These are phyloP conservation scores for Pharmacophagus antenor DNA, from an alignment of 2,888 invertebrate genomes.

Conservation along the genomic window DNA sequence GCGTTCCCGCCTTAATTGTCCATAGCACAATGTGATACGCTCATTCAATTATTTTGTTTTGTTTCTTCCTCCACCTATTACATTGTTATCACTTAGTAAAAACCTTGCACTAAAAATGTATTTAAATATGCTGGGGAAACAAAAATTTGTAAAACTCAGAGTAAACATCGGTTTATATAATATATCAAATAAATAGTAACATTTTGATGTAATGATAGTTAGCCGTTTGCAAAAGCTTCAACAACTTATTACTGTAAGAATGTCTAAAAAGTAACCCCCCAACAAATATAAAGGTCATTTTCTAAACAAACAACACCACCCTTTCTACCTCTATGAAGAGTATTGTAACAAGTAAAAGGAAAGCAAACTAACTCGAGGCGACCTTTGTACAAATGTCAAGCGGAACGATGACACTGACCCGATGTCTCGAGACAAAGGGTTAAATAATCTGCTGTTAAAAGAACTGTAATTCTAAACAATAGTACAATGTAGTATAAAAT, in stretches of 20 bases:
- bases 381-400: constrained; percentile 78
- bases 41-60: constrained; percentile 46
- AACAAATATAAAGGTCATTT: constrained; percentile 63
- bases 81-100: too few species aligned
- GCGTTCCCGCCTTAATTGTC: constrained; percentile 59
- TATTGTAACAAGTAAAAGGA: constrained; percentile 70
- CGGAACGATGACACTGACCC: constrained; percentile 62
- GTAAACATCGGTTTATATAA: too few species aligned
- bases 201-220: too few species aligned
- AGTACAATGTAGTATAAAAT: too few species aligned
- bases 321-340: constrained; percentile 65
- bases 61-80: too few species aligned
- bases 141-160: too few species aligned
- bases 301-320: constrained; percentile 65
- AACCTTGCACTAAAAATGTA: too few species aligned
- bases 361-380: constrained; percentile 66
- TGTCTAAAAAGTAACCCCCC: constrained; percentile 38
- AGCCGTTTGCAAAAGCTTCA: too few species aligned
- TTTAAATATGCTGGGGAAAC: too few species aligned
- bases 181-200: too few species aligned
- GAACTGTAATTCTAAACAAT: too few species aligned
- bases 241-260: constrained; percentile 37
- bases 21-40: constrained; percentile 53
- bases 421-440: constrained; percentile 77
- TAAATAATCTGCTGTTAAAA: constrained; percentile 47